phyloP scores from a whole-genome alignment of 2,797 vertebrate genomes.

The Gallinago solitaria region DNA sequence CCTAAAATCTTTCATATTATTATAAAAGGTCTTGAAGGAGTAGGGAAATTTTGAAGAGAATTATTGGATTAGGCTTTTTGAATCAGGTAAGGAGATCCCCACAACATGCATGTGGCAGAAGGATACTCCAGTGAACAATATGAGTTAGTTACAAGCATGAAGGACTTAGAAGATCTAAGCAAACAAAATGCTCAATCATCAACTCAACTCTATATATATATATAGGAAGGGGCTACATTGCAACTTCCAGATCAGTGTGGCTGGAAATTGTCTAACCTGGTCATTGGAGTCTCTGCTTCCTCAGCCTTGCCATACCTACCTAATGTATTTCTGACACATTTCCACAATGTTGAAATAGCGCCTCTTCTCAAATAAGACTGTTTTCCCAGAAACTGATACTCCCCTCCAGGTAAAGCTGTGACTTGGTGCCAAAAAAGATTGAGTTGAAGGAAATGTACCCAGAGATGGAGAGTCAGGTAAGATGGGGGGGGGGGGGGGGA shows the following conservation, averaged over 20 bases:
- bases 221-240: not conserved
- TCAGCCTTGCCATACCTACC: not conserved
- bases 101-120: not conserved
- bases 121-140: not conserved
- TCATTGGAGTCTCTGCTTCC: not conserved
- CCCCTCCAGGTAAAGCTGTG: not conserved
- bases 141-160: not conserved
- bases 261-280: not conserved
- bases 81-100: not conserved
- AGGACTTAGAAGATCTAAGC: not conserved
- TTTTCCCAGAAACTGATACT: not conserved
- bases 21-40: not conserved
- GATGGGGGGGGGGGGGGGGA: not conserved
- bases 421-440: not conserved
- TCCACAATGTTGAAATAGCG: not conserved
- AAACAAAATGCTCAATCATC: not conserved
- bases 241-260: not conserved
- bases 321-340: not conserved
- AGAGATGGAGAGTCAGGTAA: not conserved
- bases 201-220: not conserved
- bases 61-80: not conserved
- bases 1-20: not conserved
- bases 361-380: not conserved
- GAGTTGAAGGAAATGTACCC: not conserved
- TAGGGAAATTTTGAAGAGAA: not conserved